Conservation (phyloP, 2,797 vertebrate genomes). For the Coendou prehensilis region DNA sequence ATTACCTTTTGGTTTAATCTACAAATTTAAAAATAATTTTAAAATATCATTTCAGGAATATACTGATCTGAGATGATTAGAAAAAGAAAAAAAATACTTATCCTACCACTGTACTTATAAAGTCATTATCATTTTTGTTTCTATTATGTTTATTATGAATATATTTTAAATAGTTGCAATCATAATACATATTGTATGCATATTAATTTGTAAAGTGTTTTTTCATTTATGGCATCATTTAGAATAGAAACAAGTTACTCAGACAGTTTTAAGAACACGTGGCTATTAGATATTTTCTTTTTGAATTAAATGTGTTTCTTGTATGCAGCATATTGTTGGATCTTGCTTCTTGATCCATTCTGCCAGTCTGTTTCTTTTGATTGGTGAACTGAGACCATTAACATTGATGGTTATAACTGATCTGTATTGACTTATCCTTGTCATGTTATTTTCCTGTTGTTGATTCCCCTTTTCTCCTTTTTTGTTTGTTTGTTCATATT, state of each 20-base stretch:
- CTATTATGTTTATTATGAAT: constrained; percentile 59
- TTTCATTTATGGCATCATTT: constrained; percentile 49
- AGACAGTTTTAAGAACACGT: not conserved
- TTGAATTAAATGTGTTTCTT: not conserved
- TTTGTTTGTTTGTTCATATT: not conserved
- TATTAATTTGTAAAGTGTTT: constrained; percentile 29
- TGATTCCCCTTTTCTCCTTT: not conserved
- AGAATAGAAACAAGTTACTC: constrained; percentile 61
- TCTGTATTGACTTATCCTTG: not conserved
- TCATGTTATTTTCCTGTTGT: not conserved
- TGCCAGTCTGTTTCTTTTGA: not conserved
- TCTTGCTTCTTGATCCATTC: not conserved
- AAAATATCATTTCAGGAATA: constrained; percentile 16
- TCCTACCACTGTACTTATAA: constrained; percentile 29
- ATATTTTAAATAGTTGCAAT: constrained; percentile 36
- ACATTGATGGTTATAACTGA: not conserved
- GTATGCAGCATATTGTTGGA: not conserved
- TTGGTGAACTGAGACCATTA: not conserved
- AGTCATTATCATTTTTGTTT: constrained; percentile 52
- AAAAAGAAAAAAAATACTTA: constrained; percentile 58
- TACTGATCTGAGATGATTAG: constrained; percentile 44
- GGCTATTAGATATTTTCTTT: constrained; percentile 70
- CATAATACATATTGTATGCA: not conserved
- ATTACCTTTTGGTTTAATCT: constrained; percentile 50
- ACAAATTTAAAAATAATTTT: constrained; percentile 26